phyloP scores from a whole-genome alignment of 2,888 invertebrate species.

The Euphydryas editha region DNA sequence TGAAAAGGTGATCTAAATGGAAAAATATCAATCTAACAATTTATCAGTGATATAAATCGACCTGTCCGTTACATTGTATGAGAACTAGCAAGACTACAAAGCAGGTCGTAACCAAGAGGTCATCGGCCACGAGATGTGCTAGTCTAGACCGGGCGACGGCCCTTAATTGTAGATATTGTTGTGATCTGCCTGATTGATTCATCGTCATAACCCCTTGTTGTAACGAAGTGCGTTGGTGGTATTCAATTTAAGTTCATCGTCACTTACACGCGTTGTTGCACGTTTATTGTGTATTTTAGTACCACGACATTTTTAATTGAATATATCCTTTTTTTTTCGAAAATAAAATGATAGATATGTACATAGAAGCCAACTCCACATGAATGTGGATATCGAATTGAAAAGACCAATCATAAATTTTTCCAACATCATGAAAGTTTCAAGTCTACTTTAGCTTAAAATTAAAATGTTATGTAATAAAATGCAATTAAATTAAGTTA shows the following conservation, averaged over 20 bases:
- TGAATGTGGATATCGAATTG: too few relatives aligned
- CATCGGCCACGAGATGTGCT: slow-evolving; percentile 32
- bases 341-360: too few relatives aligned
- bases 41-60: neutral
- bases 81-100: slow-evolving; percentile 4
- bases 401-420: too few relatives aligned
- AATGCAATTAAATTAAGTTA: too few relatives aligned
- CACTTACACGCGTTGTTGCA: neutral
- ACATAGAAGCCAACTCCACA: too few relatives aligned
- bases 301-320: too few relatives aligned
- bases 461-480: too few relatives aligned
- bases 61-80: neutral
- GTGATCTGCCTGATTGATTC: slow-evolving; percentile 43
- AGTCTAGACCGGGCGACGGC: slow-evolving; percentile 36
- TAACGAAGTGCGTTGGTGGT: slow-evolving; percentile 17
- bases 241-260: slow-evolving; percentile 11
- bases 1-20: neutral
- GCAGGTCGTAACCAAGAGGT: slow-evolving; percentile 21
- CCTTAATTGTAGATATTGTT: slow-evolving; percentile 39
- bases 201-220: slow-evolving; percentile 29
- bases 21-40: neutral
- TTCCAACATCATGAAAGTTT: too few relatives aligned
- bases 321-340: too few relatives aligned
- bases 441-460: too few relatives aligned
- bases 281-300: too few relatives aligned